phyloP scores from a whole-genome alignment of 2,113 vertebrate species.

The Phalacrocorax carbo region DNA sequence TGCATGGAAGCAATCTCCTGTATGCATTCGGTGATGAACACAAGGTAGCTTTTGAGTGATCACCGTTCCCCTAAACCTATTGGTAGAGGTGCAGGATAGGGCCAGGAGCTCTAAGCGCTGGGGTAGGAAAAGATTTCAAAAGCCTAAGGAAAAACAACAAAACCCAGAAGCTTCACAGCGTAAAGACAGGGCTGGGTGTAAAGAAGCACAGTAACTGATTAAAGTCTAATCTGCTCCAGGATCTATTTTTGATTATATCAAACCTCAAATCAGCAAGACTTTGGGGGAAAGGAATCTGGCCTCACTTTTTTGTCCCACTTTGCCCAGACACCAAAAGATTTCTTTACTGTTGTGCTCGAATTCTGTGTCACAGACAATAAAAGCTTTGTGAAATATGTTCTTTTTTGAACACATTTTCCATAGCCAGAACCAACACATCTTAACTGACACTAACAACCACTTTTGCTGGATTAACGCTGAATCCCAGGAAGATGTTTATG shows the following conservation, averaged over 20 bases:
- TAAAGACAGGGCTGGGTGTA: neutral
- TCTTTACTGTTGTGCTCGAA: neutral
- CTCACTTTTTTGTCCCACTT: neutral
- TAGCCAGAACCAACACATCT: neutral
- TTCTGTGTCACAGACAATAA: constrained; percentile 23
- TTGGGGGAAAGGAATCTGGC: neutral
- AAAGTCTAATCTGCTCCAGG: neutral
- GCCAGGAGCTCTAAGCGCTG: neutral
- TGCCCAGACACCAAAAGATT: constrained; percentile 13
- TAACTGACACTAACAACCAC: constrained; percentile 20
- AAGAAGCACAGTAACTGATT: neutral
- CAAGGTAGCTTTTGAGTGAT: neutral
- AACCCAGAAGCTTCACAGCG: neutral
- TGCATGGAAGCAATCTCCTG: neutral
- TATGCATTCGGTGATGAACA: neutral
- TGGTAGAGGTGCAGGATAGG: neutral
- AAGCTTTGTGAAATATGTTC: constrained; percentile 11
- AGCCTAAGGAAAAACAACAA: neutral
- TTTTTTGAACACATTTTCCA: neutral
- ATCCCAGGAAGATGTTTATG: neutral
- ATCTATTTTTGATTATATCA: neutral
- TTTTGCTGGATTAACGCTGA: neutral
- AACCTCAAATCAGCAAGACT: neutral
- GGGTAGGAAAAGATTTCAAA: neutral
- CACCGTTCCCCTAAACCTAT: neutral